Conservation (phyloP, 2,888 invertebrate genomes). For the Coremacera marginata region DNA sequence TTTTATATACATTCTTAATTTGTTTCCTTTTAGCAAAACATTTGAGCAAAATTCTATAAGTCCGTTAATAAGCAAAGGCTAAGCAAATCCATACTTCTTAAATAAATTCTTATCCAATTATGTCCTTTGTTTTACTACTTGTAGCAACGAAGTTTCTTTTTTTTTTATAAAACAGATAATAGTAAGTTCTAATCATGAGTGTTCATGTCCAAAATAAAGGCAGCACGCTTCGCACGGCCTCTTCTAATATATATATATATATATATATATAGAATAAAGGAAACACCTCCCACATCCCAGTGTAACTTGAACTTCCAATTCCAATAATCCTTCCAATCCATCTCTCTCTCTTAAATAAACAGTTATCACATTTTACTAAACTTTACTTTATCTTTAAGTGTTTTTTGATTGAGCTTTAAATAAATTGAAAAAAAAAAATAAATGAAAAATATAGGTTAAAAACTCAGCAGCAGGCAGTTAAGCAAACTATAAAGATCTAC, state of each 20-base stretch:
- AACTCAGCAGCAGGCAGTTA: constrained; percentile 1
- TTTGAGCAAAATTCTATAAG: background rate
- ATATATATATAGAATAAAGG: background rate
- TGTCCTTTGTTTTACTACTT: too few relatives aligned
- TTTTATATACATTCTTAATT: background rate
- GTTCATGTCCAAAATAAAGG: background rate
- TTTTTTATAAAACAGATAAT: too few relatives aligned
- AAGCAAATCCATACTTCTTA: too few relatives aligned
- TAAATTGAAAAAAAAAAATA: background rate
- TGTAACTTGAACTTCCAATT: constrained; percentile 10
- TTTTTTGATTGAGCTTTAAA: constrained; percentile 12
- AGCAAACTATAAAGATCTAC: background rate
- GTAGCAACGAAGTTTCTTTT: too few relatives aligned
- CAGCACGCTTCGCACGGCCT: background rate
- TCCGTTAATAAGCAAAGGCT: too few relatives aligned
- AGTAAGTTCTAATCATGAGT: background rate
- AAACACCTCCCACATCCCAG: constrained; percentile 20
- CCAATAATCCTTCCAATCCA: constrained; percentile 17
- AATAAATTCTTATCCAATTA: too few relatives aligned
- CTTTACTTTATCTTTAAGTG: constrained; percentile 1
- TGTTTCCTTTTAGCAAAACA: background rate
- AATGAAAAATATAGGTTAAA: constrained; percentile 14
- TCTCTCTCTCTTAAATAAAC: constrained; percentile 11
- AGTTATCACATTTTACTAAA: background rate
- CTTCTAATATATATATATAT: background rate